phyloP scores from a whole-genome alignment of 2,797 vertebrate genomes.

The Spatula versicolor region DNA sequence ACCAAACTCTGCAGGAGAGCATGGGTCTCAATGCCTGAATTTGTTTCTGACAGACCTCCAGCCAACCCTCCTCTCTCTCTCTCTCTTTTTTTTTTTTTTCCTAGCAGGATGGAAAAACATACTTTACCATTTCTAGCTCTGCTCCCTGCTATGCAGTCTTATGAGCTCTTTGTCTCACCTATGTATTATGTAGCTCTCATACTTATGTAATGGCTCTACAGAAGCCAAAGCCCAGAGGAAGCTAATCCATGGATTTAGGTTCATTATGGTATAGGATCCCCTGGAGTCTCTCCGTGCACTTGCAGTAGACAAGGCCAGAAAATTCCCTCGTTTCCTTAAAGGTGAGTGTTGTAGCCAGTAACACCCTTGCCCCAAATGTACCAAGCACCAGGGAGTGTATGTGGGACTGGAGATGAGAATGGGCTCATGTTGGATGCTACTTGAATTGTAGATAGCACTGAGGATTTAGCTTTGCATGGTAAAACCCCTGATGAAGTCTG shows the following conservation, averaged over 20 bases:
- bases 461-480: not conserved
- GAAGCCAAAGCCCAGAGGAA: not conserved
- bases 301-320: not conserved
- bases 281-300: not conserved
- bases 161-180: slow-evolving; percentile 5
- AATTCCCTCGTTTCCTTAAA: not conserved
- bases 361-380: not conserved
- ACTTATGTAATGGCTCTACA: not conserved
- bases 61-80: not conserved
- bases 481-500: not conserved
- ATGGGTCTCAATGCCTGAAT: not conserved
- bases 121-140: not conserved
- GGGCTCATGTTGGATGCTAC: not conserved
- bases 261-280: fast-evolving
- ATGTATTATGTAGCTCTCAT: not conserved
- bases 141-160: slow-evolving; percentile 19
- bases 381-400: not conserved
- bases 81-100: not conserved
- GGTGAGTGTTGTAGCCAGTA: not conserved
- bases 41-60: slow-evolving; percentile 31
- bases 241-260: not conserved
- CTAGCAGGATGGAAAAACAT: not conserved
- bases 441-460: not conserved
- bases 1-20: not conserved
- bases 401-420: not conserved